A percentile compares a stretch with the other conserved stretches of the same genome.
These are phyloP conservation scores for Esox masquinongy DNA, from an alignment of 2,797 vertebrate species.

Conservation along the genomic window DNA sequence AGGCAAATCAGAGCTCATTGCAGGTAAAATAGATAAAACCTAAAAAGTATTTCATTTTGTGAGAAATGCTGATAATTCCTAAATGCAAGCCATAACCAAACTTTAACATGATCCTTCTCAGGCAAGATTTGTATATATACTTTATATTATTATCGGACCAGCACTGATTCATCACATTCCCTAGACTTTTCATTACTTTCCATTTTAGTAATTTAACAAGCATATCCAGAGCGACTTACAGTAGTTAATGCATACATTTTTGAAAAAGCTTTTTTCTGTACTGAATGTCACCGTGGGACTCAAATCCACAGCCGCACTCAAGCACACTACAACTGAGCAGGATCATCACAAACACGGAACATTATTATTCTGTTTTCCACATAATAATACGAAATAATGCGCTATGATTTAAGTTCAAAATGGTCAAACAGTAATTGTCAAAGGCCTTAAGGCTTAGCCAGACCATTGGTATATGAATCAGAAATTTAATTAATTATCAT, in stretches of 20 bases:
- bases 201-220: no score
- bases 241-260: no score
- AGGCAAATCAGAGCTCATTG: background rate
- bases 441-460: background rate
- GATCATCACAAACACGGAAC: background rate
- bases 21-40: background rate
- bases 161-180: background rate
- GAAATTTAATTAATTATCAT: background rate
- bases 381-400: background rate
- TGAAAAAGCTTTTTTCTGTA: no score
- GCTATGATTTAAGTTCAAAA: background rate
- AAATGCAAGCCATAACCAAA: constrained; percentile 25
- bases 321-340: no score
- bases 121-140: background rate
- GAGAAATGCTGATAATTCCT: constrained; percentile 44
- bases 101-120: background rate
- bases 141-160: background rate
- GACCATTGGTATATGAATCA: background rate
- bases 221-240: no score
- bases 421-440: background rate
- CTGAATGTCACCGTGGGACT: no score
- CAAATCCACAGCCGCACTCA: no score
- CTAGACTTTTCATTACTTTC: background rate
- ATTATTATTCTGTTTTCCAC: background rate
- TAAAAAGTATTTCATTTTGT: constrained; percentile 34